Evolutionary conservation across 2,797 vertebrate genomes (phyloP).

Genomic region (Avahi laniger): DNA sequence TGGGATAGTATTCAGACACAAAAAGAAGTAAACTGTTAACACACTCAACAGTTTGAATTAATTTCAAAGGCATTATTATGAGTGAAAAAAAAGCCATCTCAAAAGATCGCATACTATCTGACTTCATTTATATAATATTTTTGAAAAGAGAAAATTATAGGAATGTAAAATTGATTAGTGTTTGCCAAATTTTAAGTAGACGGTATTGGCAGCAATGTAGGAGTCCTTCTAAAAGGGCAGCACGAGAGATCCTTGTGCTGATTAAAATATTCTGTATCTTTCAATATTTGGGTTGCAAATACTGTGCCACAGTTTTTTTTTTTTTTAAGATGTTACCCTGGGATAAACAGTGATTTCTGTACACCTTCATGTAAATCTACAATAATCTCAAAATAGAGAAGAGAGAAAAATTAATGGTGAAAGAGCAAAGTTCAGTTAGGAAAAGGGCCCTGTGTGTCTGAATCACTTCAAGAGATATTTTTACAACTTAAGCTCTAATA

Average conservation of each 20-base stretch:
- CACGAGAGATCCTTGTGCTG: not conserved
- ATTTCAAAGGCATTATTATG: not conserved
- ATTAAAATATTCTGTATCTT: not conserved
- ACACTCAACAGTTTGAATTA: not conserved
- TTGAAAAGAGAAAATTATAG: not conserved
- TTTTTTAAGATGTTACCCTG: not conserved
- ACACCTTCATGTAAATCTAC: not conserved
- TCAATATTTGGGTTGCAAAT: not conserved
- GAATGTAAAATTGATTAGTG: not conserved
- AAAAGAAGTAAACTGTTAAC: not conserved
- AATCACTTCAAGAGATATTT: not conserved
- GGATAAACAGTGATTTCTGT: not conserved
- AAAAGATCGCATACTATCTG: not conserved
- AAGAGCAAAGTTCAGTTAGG: not conserved
- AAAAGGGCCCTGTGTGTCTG: not conserved
- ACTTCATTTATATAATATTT: not conserved
- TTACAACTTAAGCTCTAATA: not conserved
- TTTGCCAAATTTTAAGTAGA: not conserved
- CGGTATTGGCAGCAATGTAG: accelerated
- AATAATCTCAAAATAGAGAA: not conserved
- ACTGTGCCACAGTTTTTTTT: not conserved
- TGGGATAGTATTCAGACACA: not conserved
- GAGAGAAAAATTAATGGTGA: not conserved
- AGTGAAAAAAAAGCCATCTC: not conserved
- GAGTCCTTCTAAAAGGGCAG: not conserved